Evolutionary conservation across 1,140 invertebrate genomes (phyloP).

Genomic region (Latrodectus geometricus): DNA sequence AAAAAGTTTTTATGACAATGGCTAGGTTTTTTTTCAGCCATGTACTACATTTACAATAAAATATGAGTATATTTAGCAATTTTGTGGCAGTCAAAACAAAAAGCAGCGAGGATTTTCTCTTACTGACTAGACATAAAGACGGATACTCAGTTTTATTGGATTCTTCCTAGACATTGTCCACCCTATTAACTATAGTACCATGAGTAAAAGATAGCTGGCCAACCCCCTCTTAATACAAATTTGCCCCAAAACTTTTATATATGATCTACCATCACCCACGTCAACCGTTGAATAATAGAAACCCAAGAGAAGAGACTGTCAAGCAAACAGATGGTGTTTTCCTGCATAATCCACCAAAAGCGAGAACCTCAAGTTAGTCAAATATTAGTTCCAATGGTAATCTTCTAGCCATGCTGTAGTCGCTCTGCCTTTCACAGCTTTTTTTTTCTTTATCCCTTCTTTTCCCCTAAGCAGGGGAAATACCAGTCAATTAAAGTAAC

Average conservation of each 20-base stretch:
- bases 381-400: slow-evolving; percentile 20
- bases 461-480: not conserved
- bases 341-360: not conserved
- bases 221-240: slow-evolving; percentile 7
- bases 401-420: not conserved
- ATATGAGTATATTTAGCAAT: too few species aligned
- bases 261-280: not conserved
- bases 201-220: too few species aligned
- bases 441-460: not conserved
- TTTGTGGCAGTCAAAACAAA: too few species aligned
- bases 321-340: slow-evolving; percentile 22
- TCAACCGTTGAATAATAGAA: slow-evolving; percentile 19
- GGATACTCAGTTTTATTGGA: too few species aligned
- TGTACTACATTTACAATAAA: too few species aligned
- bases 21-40: too few species aligned
- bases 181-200: too few species aligned
- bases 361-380: slow-evolving; percentile 8
- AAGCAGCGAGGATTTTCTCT: too few species aligned
- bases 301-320: not conserved
- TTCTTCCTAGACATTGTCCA: too few species aligned
- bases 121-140: too few species aligned
- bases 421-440: too few species aligned
- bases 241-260: slow-evolving; percentile 14
- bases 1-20: too few species aligned
- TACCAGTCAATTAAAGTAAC: not conserved